phyloP scores from a whole-genome alignment of 2,888 invertebrate species.

The Clivina fossor region DNA sequence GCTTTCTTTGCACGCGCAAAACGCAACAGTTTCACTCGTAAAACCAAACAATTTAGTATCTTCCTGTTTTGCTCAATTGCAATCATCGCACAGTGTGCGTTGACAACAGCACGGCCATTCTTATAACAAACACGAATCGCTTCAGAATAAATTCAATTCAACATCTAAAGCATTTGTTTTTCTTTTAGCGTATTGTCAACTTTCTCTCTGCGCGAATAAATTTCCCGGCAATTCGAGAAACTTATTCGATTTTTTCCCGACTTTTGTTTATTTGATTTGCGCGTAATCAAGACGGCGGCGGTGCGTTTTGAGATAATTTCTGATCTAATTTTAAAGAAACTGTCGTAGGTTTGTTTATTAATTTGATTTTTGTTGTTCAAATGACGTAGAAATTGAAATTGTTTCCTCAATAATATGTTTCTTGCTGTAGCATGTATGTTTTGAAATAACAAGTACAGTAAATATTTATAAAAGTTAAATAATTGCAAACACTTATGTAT shows the following conservation, averaged over 20 bases:
- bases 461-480: too few species aligned
- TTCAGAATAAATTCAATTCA: background rate
- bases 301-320: too few species aligned
- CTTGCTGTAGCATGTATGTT: too few species aligned
- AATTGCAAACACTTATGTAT: too few species aligned
- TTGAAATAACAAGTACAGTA: too few species aligned
- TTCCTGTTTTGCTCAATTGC: slow-evolving; percentile 23
- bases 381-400: background rate
- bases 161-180: background rate
- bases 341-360: background rate
- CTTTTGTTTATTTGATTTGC: too few species aligned
- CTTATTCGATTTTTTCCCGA: too few species aligned
- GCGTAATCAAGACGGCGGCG: too few species aligned
- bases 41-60: slow-evolving; percentile 25
- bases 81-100: too few species aligned
- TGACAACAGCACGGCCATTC: background rate
- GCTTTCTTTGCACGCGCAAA: slow-evolving; percentile 28
- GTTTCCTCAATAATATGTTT: too few species aligned
- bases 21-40: slow-evolving; percentile 26
- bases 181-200: slow-evolving; percentile 28
- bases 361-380: background rate
- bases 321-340: too few species aligned
- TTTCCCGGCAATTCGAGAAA: too few species aligned
- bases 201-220: slow-evolving; percentile 23
- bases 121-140: slow-evolving; percentile 10